Evolutionary conservation across 2,888 invertebrate species (phyloP), one percentile per base, ranked within the genome.

Genomic region (Petrolisthes manimaculis): DNA sequence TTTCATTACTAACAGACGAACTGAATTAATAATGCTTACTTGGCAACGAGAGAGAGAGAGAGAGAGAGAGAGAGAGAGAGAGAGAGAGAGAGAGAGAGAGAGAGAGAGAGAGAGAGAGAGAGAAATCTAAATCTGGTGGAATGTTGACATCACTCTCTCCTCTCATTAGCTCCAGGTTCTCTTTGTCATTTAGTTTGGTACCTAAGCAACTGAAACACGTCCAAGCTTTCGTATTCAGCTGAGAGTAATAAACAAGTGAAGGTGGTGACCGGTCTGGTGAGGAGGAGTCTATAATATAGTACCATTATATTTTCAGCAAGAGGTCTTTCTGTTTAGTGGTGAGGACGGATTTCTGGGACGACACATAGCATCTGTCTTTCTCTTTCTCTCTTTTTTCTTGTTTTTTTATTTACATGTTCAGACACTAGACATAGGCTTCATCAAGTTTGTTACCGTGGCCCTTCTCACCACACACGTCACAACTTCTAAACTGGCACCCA

Each of bases 41-140:
- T 5, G 75, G 75, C 18, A 4, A 9, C 3, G 2, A 21, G 21
- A 3, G 75, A 21, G n/a, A 74, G 74, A 24, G 74, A 74, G n/a
- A 74, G 24, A 21, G 74, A 3, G n/a, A 74, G 74, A 24, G 74
- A 74, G 21, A 74, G 24, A 24, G 24, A 74, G 74, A 21, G 21
- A 74, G 74, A 24, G 74, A 74, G 74, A 24, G 24, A 51, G 77
- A 77, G 24, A 5, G 77, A 77, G 77, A 24, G 77, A 37, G 14
- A 37, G 5, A 37, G 21, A n/a, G 24, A 8, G 9, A 1, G 18
- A 74, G 75, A 2, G 12, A 3, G 21, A 24, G 75, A 9, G 2
- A 12, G 24, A 8, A 77, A 51, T 5, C 24, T 77, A 51, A 2
- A 37, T 51, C 8, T 12, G 77, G 5, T 6, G 6, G 77, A 18